Evolutionary conservation across 2,113 vertebrate species (phyloP), one percentile per base, ranked within the genome.

Genomic region (Cavia aperea): DNA sequence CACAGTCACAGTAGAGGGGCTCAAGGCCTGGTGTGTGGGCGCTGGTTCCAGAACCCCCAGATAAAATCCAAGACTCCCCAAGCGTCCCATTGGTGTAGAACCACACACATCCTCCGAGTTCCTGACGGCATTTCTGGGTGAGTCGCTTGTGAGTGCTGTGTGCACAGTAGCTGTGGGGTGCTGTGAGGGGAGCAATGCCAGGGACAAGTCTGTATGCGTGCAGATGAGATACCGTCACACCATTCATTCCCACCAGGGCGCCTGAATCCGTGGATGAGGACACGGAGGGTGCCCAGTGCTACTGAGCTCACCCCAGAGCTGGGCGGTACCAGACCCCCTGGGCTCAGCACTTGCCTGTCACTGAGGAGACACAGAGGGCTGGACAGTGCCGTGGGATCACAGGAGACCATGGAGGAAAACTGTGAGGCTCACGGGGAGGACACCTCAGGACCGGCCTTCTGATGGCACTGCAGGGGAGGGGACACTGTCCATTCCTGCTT

Each of bases 361-460:
- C 24, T 65, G 62, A 26, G 43, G 58, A 65, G 39, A 81, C 0
- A 6, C 16, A 68, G 72, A 29, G 24, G 63, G 46, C 29, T 3
- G 54, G 77, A 2, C 13, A 4, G 58, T 36, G 4, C 58, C 36
- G 19, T 3, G 21, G 14, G 66, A 7, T 26, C 26, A 56, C 63
- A 81, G 46, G 31, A 10, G 18, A 26, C 68, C 46, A 5, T 54
- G 85, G 66, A 39, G 84, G 36, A 36, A 23, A 60, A 16, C 3
- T 24, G 77, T 23, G 24, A n/a, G 84, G 8, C 15, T 12, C 43
- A 5, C 29, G 49, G 19, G 31, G 13, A 2, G 54, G 21, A 29
- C 9, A 24, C 4, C 33, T 0, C 1, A 16, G 1, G 2, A 21
- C 19, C 9, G 2, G 2, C 13, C 5, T 86, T 29, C 33, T 0